These are phyloP conservation scores for Acomys russatus DNA, from an alignment of 2,797 vertebrate genomes.

Conservation along the genomic window DNA sequence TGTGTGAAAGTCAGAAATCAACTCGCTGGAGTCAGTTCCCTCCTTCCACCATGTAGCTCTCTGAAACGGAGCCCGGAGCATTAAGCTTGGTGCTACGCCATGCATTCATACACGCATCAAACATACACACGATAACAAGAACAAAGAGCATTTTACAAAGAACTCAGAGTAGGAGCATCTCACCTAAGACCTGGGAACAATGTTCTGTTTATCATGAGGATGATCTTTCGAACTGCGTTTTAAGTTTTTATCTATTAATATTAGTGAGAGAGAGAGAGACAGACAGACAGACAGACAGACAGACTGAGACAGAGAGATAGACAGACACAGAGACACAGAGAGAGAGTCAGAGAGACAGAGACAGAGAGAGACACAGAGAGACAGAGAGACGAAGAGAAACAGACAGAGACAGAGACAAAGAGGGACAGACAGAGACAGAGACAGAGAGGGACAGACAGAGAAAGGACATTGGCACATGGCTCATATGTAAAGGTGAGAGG, in stretches of 20 bases:
- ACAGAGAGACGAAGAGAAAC: no score
- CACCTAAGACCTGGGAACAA: background rate
- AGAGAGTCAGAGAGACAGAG: no score
- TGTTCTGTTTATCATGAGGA: background rate
- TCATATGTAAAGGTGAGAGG: background rate
- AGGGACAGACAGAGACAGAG: background rate
- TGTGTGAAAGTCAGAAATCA: background rate
- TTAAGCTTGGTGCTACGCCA: background rate
- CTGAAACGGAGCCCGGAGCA: background rate
- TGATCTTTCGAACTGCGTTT: background rate
- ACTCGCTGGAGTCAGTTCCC: background rate
- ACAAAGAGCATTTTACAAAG: background rate
- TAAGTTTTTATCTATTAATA: background rate
- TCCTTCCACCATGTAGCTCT: background rate
- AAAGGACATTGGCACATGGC: background rate
- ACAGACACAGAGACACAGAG: background rate
- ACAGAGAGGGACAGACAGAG: background rate
- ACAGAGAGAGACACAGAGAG: no score
- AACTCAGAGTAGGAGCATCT: background rate
- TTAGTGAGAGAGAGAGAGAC: no score
- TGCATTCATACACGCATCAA: background rate
- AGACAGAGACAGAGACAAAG: no score
- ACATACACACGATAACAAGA: background rate
- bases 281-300: no score
- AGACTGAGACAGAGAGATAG: background rate